Evolutionary conservation across 2,113 vertebrate species (phyloP).

Genomic region (Periophthalmus modestus): DNA sequence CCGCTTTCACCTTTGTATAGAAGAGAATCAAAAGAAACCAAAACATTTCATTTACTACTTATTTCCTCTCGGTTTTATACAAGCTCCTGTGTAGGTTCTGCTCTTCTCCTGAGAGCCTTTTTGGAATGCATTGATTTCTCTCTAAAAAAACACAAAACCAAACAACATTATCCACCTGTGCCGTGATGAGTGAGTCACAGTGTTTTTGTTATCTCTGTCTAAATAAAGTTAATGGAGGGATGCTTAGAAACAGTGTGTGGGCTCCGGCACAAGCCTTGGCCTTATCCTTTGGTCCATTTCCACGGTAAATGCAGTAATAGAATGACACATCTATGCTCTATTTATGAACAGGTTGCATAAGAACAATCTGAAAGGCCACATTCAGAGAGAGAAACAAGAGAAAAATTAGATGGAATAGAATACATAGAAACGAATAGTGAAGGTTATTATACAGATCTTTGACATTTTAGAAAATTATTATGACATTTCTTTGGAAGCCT

Average conservation of each 20-base stretch:
- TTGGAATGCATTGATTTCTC: slow-evolving; percentile 17
- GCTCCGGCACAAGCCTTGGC: slow-evolving; percentile 34
- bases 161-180: slow-evolving; percentile 33
- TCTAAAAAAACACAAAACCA: slow-evolving; percentile 9
- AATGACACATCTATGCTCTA: slow-evolving; percentile 61
- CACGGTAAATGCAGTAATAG: slow-evolving; percentile 60
- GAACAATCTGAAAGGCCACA: slow-evolving; percentile 21
- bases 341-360: slow-evolving; percentile 63
- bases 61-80: slow-evolving; percentile 8
- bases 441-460: slow-evolving; percentile 9
- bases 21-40: not conserved
- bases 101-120: not conserved
- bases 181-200: slow-evolving; percentile 55
- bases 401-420: not conserved
- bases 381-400: slow-evolving; percentile 12
- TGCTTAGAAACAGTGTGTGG: slow-evolving; percentile 44
- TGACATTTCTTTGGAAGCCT: slow-evolving; percentile 31
- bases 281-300: slow-evolving; percentile 40
- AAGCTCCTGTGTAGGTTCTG: not conserved
- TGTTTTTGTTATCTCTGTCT: slow-evolving; percentile 34
- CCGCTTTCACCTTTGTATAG: not conserved
- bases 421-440: slow-evolving; percentile 7
- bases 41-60: slow-evolving; percentile 14
- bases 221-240: slow-evolving; percentile 56
- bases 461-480: slow-evolving; percentile 27